Evolutionary conservation across 2,888 invertebrate species (phyloP), one percentile per base, ranked within the genome.

Genomic region (Epirrhoe tristata): DNA sequence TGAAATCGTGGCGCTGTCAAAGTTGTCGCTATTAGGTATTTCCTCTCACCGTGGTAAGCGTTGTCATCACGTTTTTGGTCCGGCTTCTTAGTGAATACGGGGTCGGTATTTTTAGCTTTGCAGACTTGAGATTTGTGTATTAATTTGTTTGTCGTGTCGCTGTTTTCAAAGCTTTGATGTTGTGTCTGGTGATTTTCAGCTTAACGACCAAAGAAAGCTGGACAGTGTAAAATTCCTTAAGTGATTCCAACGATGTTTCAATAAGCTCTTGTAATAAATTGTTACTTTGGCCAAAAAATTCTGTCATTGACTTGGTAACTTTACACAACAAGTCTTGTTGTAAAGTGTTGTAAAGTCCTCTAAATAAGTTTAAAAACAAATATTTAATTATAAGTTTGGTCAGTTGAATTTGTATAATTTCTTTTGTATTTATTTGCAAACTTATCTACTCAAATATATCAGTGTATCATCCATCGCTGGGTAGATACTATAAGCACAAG

Each of bases 111-210:
- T 93, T 93, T 92, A 93, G 92, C 86, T 85, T 79, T 78, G 83
- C 84, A 82, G 81, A 85, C 84, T 89, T 81, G 87, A 84, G 84
- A 88, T 91, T 87, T 89, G 87, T 88, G 84, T 88, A 92, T 88
- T 91, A 93, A 93, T 93, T 90, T 93, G 92, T 87, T 88, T 77
- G 80, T 78, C 80, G 81, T 77, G 80, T 77, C 80, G 82, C 82
- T 84, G 84, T 85, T 87, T 85, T 84, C 80, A 80, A 83, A 83
- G 86, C 93, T 93, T 93, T 93, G 92, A 93, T 91, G 93, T 93
- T 91, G 84, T 83, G 85, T 85, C 91, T 93, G 93, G 89, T 85
- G 84, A 88, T 90, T 85, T 87, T 91, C 91, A 87, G 82, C 82
- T 87, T 85, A 87, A 79, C 80, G 77, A 81, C 75, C 79, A 80